Evolutionary conservation across 2,113 vertebrate species (phyloP), one percentile per base, ranked within the genome.

Genomic region (Rynchops niger): DNA sequence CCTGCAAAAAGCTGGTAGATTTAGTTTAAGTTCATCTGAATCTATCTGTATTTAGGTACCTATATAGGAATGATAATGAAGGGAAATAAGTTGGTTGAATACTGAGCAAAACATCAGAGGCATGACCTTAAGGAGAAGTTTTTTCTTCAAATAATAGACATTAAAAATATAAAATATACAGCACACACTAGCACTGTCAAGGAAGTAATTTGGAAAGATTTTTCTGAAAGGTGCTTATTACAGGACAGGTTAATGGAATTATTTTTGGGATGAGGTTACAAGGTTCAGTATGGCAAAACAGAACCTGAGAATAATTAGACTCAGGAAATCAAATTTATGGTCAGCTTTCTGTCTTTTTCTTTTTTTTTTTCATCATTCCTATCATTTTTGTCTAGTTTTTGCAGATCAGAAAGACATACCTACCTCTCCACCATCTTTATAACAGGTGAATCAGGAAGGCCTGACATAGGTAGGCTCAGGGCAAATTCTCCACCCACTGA

Each of bases 171-270:
- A 25, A 94, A 70, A 45, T 30, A 43, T 53, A 36, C 9, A 30
- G 1, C 6, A 20, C 63, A 36, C 2, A 7, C 80, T 61, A 52
- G 0, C 12, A 38, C 8, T 30, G 12, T 4, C 5, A 83, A 83
- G 11, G 11, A 69, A 81, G 30, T 6, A 58, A 36, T 56, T 15
- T 61, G 19, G 9, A 59, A 52, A 43, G 2, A 52, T 56, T 82
- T 86, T 90, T 72, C 56, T 76, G 22, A 21, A 62, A 63, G 12
- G 6, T 76, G 19, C 2, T 55, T 49, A 42, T 77, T 74, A 45
- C 12, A 70, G 16, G 4, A 66, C 4, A 50, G 7, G 4, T 79
- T 58, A 85, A 32, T 42, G 8, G 29, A 61, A 3, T 17, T 84
- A n/a, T 59, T 43, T 72, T 77, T 47, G 72, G 9, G 8, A n/a